Conservation (phyloP, 2,113 vertebrate species). For the Istiophorus platypterus region DNA sequence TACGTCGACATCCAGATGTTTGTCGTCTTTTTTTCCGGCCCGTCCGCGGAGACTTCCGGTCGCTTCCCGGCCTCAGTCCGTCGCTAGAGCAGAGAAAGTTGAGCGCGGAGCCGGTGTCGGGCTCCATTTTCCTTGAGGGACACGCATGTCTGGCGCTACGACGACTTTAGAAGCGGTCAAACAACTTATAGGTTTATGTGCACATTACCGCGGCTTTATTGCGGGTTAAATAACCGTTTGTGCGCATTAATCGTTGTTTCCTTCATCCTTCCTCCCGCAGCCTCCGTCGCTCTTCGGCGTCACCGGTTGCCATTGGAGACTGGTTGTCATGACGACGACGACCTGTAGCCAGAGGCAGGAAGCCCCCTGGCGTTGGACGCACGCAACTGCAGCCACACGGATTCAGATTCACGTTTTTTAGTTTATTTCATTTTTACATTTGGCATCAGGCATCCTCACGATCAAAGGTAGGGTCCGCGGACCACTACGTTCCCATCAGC, state of each 20-base stretch:
- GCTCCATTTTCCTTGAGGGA: background rate
- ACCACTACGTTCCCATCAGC: too few relatives aligned
- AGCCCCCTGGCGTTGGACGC: slow-evolving; percentile 16
- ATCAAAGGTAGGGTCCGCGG: too few relatives aligned
- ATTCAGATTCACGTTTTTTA: too few relatives aligned
- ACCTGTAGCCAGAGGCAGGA: background rate
- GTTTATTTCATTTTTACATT: too few relatives aligned
- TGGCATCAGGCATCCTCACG: too few relatives aligned
- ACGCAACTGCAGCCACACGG: slow-evolving; percentile 21
- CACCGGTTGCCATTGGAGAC: slow-evolving; percentile 63
- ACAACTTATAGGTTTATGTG: too few relatives aligned
- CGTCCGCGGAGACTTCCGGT: background rate
- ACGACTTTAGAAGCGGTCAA: background rate
- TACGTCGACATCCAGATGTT: slow-evolving; percentile 78
- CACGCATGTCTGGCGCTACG: background rate
- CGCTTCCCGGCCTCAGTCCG: slow-evolving; percentile 12
- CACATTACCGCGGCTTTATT: background rate
- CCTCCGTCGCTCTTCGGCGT: slow-evolving; percentile 46
- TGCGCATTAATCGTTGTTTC: slow-evolving; percentile 16
- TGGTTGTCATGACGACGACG: slow-evolving; percentile 64
- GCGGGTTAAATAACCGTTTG: background rate
- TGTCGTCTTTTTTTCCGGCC: rapidly evolving
- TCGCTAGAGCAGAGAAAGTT: slow-evolving; percentile 14
- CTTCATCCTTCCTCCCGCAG: background rate
- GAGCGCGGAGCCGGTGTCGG: too few relatives aligned